A percentile compares a stretch with the other conserved stretches of the same genome.
These are phyloP conservation scores for Microcebus tavaratra DNA, from an alignment of 2,113 vertebrate species.

Conservation along the genomic window DNA sequence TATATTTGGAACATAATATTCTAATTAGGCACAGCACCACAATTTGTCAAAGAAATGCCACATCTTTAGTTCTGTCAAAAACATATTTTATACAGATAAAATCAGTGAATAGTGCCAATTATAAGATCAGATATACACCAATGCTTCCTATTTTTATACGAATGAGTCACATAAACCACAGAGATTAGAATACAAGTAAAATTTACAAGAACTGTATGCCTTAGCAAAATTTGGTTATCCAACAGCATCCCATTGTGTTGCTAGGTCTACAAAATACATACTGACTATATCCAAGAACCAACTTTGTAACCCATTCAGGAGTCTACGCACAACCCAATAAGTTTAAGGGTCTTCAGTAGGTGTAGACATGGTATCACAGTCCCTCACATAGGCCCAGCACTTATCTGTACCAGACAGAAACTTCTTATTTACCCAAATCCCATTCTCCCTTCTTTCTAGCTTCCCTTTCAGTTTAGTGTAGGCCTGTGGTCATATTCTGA, in stretches of 20 bases:
- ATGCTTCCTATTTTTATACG: not conserved
- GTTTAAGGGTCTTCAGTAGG: not conserved
- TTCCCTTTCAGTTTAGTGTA: not conserved
- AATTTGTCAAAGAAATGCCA: not conserved
- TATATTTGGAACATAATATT: conserved; percentile 16
- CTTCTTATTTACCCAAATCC: not conserved
- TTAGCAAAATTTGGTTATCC: not conserved
- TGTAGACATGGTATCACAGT: not conserved
- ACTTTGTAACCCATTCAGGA: not conserved
- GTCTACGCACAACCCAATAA: not conserved
- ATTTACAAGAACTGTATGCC: not conserved
- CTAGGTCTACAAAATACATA: not conserved
- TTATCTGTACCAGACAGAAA: not conserved
- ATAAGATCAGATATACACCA: not conserved
- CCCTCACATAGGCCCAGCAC: not conserved
- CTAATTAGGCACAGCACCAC: not conserved
- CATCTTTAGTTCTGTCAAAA: conserved; percentile 19
- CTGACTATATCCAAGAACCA: not conserved
- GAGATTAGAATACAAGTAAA: not conserved
- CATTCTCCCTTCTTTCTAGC: not conserved
- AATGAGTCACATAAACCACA: not conserved
- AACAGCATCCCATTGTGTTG: not conserved
- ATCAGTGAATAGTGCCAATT: conserved; percentile 26
- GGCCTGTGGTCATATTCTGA: not conserved
- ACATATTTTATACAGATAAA: not conserved